Percentiles rank a stretch among this genome's conserved stretches.
These are phyloP conservation scores for Nipponacmea schrenckii DNA, from an alignment of 2,888 invertebrate genomes.

Conservation along the genomic window DNA sequence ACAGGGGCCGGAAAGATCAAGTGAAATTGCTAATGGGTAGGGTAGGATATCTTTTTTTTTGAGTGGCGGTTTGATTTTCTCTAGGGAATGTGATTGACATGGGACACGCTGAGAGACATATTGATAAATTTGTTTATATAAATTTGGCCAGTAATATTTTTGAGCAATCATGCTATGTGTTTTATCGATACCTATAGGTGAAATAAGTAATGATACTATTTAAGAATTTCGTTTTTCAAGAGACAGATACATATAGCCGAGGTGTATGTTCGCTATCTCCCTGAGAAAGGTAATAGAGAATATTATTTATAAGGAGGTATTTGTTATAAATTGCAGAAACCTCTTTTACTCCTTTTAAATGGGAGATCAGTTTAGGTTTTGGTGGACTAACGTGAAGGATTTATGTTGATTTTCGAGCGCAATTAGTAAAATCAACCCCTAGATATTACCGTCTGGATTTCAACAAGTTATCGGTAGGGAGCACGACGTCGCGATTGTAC, in stretches of 20 bases:
- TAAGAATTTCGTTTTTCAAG: neutral
- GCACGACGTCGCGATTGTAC: too few relatives aligned
- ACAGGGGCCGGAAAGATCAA: slow-evolving; percentile 25
- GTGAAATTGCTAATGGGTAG: slow-evolving; percentile 7
- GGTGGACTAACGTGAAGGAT: too few relatives aligned
- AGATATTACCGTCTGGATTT: too few relatives aligned
- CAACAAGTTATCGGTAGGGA: too few relatives aligned
- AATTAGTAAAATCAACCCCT: too few relatives aligned
- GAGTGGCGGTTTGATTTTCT: slow-evolving; percentile 22
- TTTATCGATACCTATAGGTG: neutral
- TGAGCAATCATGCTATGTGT: neutral
- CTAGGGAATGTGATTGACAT: slow-evolving; percentile 20
- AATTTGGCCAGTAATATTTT: neutral
- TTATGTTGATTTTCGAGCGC: too few relatives aligned
- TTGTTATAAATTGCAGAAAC: neutral
- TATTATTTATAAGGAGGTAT: neutral
- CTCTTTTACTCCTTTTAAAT: neutral
- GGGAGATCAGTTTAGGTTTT: neutral
- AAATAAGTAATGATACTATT: neutral
- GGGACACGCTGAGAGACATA: slow-evolving; percentile 13
- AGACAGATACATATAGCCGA: neutral
- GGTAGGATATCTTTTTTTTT: slow-evolving; percentile 33
- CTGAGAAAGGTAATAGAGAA: neutral
- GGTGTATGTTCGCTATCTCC: neutral
- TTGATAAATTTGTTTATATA: too few relatives aligned